Conservation (phyloP, 2,888 invertebrate genomes). For the Torymus tubicola region DNA sequence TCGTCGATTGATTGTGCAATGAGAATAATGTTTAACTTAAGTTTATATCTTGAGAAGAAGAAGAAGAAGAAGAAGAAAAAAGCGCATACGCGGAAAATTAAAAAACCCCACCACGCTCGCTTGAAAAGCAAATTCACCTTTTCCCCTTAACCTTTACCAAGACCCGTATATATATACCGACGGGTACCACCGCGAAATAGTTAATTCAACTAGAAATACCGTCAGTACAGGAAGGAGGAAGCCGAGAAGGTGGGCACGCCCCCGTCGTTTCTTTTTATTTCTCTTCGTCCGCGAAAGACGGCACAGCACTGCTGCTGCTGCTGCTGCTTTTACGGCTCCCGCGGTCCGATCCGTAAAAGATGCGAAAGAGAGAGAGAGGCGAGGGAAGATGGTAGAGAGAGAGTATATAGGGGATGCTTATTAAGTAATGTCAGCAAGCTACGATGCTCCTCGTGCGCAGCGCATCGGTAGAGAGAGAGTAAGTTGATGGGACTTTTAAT, state of each 20-base stretch:
- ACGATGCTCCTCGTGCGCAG: too few relatives aligned
- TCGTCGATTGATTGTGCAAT: too few relatives aligned
- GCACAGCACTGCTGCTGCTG: neutral
- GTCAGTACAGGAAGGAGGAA: neutral
- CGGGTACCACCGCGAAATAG: neutral
- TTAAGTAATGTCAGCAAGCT: slow-evolving; percentile 51
- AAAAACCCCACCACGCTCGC: too few relatives aligned
- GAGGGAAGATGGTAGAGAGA: neutral
- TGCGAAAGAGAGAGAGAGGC: slow-evolving; percentile 1
- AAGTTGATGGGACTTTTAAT: slow-evolving; percentile 57
- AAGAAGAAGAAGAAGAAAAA: too few relatives aligned
- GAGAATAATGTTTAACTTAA: too few relatives aligned
- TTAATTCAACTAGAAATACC: slow-evolving; percentile 16
- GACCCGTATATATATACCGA: neutral
- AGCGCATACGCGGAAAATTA: too few relatives aligned
- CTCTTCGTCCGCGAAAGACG: neutral
- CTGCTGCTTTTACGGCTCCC: slow-evolving; percentile 33
- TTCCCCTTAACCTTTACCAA: too few relatives aligned
- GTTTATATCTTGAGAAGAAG: too few relatives aligned
- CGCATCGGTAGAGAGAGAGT: slow-evolving; percentile 2
- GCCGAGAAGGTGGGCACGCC: too few relatives aligned
- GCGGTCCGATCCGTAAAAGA: slow-evolving; percentile 16
- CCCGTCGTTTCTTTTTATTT: slow-evolving; percentile 15
- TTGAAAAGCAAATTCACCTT: too few relatives aligned
- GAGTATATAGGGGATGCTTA: slow-evolving; percentile 38